phyloP scores from a whole-genome alignment of 1,140 invertebrate species.

The Drosophila chauvacae region DNA sequence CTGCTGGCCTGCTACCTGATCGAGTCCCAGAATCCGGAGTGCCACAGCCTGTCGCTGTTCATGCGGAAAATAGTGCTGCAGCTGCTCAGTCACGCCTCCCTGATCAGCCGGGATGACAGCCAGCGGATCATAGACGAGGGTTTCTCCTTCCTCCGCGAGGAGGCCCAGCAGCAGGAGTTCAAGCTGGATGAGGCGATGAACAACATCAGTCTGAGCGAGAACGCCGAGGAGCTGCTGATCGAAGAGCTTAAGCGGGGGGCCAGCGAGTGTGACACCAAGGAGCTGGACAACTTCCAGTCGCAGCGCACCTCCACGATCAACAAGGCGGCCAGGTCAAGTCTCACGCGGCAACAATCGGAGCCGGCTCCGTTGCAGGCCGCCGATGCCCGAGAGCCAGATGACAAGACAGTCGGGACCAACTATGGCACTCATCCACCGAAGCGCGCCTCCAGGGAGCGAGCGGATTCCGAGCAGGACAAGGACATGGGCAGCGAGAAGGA shows the following conservation, averaged over 20 bases:
- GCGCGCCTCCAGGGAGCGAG: conserved; percentile 50
- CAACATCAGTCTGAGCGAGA: conserved; percentile 75
- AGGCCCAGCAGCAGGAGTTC: conserved; percentile 77
- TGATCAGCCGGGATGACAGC: conserved; percentile 77
- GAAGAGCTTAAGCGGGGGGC: conserved; percentile 74
- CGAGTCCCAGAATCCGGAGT: conserved; percentile 85
- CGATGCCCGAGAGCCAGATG: conserved; percentile 20
- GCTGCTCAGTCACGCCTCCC: conserved; percentile 87
- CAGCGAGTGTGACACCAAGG: conserved; percentile 60
- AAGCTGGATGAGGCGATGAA: conserved; percentile 82
- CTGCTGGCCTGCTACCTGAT: conserved; percentile 94
- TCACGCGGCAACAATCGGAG: conserved; percentile 80
- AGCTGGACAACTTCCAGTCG: conserved; percentile 66
- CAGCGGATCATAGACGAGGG: conserved; percentile 79
- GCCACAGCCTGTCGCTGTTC: conserved; percentile 91
- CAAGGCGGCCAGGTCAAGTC: conserved; percentile 49
- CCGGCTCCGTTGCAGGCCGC: conserved; percentile 52
- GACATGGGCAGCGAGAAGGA: conserved; percentile 73
- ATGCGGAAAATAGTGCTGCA: conserved; percentile 93
- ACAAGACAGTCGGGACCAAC: conserved; percentile 37
- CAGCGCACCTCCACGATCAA: conserved; percentile 72
- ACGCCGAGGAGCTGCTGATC: conserved; percentile 80
- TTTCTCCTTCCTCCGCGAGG: conserved; percentile 76
- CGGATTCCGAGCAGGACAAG: conserved; percentile 67
- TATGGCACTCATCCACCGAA: conserved; percentile 82